A percentile compares a stretch with the other conserved stretches of the same genome.
These are phyloP conservation scores for Rhineura floridana DNA, from an alignment of 2,113 vertebrate species.

Conservation along the genomic window DNA sequence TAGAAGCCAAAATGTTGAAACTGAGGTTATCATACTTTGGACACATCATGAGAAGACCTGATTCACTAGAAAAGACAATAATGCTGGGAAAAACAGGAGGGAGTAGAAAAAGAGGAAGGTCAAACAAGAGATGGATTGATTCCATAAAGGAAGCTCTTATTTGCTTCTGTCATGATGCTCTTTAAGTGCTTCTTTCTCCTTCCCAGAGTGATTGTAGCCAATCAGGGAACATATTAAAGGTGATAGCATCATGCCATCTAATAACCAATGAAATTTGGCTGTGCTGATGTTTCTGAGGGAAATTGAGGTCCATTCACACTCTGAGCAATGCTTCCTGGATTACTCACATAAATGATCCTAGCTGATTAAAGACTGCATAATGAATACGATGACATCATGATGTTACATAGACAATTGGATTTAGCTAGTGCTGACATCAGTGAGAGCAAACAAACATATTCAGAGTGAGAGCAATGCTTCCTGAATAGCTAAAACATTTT, in stretches of 20 bases:
- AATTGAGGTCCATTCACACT: background rate
- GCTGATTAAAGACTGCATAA: background rate
- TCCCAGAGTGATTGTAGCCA: background rate
- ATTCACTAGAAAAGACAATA: too few species aligned
- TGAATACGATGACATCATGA: background rate
- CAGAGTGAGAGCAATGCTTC: background rate
- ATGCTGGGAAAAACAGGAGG: too few species aligned
- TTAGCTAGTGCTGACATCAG: background rate
- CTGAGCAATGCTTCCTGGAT: background rate
- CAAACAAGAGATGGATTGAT: too few species aligned
- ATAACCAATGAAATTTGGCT: background rate
- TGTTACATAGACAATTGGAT: background rate
- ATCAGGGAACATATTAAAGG: background rate
- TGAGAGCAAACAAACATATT: background rate
- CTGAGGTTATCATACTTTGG: too few species aligned
- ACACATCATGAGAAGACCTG: too few species aligned
- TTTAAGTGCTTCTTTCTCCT: background rate
- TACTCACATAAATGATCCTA: background rate
- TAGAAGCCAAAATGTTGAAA: too few species aligned
- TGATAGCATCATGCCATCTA: background rate
- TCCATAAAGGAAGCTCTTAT: too few species aligned
- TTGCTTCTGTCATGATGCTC: background rate
- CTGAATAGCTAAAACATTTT: background rate
- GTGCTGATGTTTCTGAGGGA: background rate
- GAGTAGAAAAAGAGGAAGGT: too few species aligned